phyloP scores from a whole-genome alignment of 2,888 invertebrate genomes.

The Syrista parreyssii region DNA sequence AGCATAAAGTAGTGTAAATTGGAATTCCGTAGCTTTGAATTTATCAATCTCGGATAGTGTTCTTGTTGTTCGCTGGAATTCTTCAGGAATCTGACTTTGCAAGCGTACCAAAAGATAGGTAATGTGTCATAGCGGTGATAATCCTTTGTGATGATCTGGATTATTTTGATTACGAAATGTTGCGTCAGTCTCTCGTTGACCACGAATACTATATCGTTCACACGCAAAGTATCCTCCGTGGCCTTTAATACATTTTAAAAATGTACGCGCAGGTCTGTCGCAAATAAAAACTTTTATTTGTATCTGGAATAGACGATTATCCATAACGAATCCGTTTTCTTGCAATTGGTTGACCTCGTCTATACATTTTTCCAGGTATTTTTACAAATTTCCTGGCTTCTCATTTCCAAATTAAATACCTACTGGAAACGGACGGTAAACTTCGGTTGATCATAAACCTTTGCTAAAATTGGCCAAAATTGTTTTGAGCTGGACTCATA shows the following conservation, averaged over 20 bases:
- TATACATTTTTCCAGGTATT: slow-evolving; percentile 12
- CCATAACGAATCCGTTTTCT: slow-evolving; percentile 6
- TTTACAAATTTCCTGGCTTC: slow-evolving; percentile 9
- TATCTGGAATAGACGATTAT: slow-evolving; percentile 2
- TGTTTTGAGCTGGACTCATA: background rate
- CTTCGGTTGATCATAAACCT: background rate
- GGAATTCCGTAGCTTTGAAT: too few relatives aligned
- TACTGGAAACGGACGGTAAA: slow-evolving; percentile 7
- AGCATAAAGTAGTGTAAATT: too few relatives aligned
- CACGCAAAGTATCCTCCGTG: slow-evolving; percentile 16
- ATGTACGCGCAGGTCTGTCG: slow-evolving; percentile 10
- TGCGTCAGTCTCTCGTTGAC: slow-evolving; percentile 8
- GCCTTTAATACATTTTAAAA: slow-evolving; percentile 15
- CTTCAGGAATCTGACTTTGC: too few relatives aligned
- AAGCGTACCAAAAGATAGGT: too few relatives aligned
- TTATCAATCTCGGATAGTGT: too few relatives aligned
- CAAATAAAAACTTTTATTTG: slow-evolving; percentile 5
- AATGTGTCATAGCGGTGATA: background rate
- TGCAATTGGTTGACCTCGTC: slow-evolving; percentile 10
- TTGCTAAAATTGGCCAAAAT: background rate
- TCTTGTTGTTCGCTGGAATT: too few relatives aligned
- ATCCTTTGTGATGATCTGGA: slow-evolving; percentile 9
- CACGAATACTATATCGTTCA: slow-evolving; percentile 9
- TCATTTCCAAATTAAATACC: slow-evolving; percentile 11
- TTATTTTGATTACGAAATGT: slow-evolving; percentile 4